These are phyloP conservation scores for Slavum lentiscoides DNA, from an alignment of 2,888 invertebrate species.

Conservation along the genomic window DNA sequence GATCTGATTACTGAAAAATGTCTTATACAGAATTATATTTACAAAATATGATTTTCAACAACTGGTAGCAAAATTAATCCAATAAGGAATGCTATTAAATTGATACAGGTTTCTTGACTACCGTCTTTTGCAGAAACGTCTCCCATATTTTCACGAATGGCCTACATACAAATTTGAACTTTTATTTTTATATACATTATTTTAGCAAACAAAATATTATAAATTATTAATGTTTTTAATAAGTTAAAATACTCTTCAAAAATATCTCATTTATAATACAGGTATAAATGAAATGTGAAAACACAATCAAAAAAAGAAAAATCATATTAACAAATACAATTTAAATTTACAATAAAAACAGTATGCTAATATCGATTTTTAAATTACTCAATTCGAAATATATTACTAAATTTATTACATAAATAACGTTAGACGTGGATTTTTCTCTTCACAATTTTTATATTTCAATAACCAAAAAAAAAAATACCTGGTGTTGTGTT, in stretches of 20 bases:
- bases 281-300: no score
- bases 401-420: no score
- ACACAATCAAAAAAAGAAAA: no score
- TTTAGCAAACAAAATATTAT: no score
- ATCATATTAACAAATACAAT: no score
- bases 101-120: constrained; percentile 95
- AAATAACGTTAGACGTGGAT: neutral
- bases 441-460: neutral
- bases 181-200: neutral
- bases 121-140: constrained; percentile 94
- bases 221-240: no score
- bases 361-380: no score
- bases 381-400: no score
- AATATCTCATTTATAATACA: no score
- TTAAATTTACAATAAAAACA: no score
- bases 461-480: neutral
- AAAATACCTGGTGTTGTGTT: constrained; percentile 80
- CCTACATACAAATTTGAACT: constrained; percentile 61
- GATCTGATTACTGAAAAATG: neutral
- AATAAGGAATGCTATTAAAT: constrained; percentile 79
- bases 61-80: constrained; percentile 76
- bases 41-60: constrained; percentile 65
- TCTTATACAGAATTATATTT: constrained; percentile 26
- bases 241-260: no score
- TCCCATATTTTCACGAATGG: constrained; percentile 84